Evolutionary conservation across 2,113 vertebrate genomes (phyloP), one percentile per base, ranked within the genome.

Genomic region (Patagioenas fasciata): DNA sequence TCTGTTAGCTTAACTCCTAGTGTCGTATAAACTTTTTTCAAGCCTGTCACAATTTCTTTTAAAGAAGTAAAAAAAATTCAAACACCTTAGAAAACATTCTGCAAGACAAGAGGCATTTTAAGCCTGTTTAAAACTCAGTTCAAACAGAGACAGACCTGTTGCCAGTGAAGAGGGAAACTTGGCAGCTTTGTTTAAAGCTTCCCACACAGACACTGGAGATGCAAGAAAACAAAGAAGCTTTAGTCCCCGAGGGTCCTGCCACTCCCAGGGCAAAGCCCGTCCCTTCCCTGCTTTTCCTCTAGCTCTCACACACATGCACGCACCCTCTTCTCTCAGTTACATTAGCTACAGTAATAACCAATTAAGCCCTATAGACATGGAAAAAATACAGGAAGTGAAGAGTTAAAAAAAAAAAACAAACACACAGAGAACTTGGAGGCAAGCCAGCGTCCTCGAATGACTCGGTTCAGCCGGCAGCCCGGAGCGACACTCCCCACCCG

Each of bases 401-500:
- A 95, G 89, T 87, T 91, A 69, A 65, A 73, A 54, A 31, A 40
- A 42, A 38, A 60, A 5, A 16, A 36, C 40, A 28, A n/a, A n/a
- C n/a, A n/a, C n/a, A 3, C 79, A 48, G 71, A 91, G 91, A 61
- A 79, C 72, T 91, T 93, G 94, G 96, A 78, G 42, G 82, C 60
- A 53, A 90, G 97, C 97, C 96, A 95, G 94, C 84, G 97, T 97
- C 97, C 96, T 88, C 44, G 60, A 96, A 96, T 97, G 97, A 97
- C 96, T 95, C 95, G 4, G 17, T 91, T 91, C 24, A 28, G 92
- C 60, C 28, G 51, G 96, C 96, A 60, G 81, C 82, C 62, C 19
- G 3, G 42, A 91, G 61, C 65, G 61, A 74, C 53, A 20, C 75
- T 84, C 82, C 77, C 87, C 62, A 23, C 24, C 42, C 3, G 66